Evolutionary conservation across 2,888 invertebrate genomes (phyloP).

Genomic region (Erebia palarica): DNA sequence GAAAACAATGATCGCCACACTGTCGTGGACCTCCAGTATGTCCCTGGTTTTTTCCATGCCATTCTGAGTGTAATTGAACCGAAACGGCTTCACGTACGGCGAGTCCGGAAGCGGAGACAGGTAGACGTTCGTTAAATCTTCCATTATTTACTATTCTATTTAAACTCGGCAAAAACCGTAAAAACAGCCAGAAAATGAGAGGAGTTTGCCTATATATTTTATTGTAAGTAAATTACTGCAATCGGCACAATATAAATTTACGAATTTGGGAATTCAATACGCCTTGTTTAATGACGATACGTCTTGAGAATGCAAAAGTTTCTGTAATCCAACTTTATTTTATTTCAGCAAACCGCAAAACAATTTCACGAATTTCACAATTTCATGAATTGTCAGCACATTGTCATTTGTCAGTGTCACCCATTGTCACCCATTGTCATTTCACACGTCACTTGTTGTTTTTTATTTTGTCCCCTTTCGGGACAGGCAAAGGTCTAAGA

Average conservation of each 20-base stretch:
- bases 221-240: not conserved
- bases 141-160: slow-evolving; percentile 58
- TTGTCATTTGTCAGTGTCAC: no score
- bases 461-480: no score
- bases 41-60: slow-evolving; percentile 91
- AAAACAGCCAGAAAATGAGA: not conserved
- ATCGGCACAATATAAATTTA: not conserved
- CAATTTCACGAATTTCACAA: no score
- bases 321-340: not conserved
- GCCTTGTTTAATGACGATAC: not conserved
- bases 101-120: slow-evolving; percentile 84
- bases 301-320: not conserved
- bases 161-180: slow-evolving; percentile 25
- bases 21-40: slow-evolving; percentile 90
- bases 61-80: slow-evolving; percentile 89
- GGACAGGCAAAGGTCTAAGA: no score
- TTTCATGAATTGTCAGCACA: no score
- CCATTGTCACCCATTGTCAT: no score
- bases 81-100: slow-evolving; percentile 88
- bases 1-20: slow-evolving; percentile 92
- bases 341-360: not conserved
- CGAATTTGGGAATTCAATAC: not conserved
- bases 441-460: no score
- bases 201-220: not conserved
- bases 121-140: slow-evolving; percentile 74